Percentiles rank a stretch among this genome's conserved stretches.
phyloP scores from a whole-genome alignment of 2,113 vertebrate species.

The Coryphaenoides rupestris region DNA sequence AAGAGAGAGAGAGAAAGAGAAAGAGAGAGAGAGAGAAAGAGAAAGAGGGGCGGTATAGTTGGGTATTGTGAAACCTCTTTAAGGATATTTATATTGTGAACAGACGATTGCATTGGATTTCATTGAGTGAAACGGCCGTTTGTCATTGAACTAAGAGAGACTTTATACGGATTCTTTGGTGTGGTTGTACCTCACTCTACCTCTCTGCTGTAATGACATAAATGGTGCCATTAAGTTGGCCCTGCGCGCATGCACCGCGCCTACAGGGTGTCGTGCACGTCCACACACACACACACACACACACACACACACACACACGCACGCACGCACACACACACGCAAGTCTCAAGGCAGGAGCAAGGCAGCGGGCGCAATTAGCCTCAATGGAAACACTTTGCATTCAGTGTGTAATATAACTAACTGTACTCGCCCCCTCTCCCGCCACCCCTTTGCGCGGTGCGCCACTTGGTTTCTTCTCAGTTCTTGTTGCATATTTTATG shows the following conservation, averaged over 20 bases:
- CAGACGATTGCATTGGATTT: not conserved
- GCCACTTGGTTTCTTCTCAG: constrained; percentile 74
- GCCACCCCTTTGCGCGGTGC: constrained; percentile 29
- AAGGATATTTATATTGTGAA: not conserved
- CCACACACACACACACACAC: constrained; percentile 55
- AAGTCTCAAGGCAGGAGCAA: constrained; percentile 70
- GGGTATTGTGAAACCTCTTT: not conserved
- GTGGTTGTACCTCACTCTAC: constrained; percentile 85
- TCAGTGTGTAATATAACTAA: constrained; percentile 83
- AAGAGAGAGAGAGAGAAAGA: not conserved
- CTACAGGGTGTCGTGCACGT: constrained; percentile 69
- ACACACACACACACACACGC: constrained; percentile 66
- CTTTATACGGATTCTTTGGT: constrained; percentile 86
- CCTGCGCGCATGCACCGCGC: constrained; percentile 53
- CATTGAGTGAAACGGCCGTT: constrained; percentile 55
- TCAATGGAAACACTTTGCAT: constrained; percentile 92
- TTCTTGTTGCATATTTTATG: constrained; percentile 88
- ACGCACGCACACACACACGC: constrained; percentile 69
- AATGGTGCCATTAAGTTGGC: constrained; percentile 81
- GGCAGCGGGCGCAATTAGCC: constrained; percentile 85
- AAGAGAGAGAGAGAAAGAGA: constrained; percentile 5
- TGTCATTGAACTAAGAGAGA: constrained; percentile 76
- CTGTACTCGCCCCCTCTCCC: constrained; percentile 57
- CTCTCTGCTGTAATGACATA: constrained; percentile 77
- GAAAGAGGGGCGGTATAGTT: not conserved